phyloP scores from a whole-genome alignment of 2,797 vertebrate species.

The Poeciliopsis infans region DNA sequence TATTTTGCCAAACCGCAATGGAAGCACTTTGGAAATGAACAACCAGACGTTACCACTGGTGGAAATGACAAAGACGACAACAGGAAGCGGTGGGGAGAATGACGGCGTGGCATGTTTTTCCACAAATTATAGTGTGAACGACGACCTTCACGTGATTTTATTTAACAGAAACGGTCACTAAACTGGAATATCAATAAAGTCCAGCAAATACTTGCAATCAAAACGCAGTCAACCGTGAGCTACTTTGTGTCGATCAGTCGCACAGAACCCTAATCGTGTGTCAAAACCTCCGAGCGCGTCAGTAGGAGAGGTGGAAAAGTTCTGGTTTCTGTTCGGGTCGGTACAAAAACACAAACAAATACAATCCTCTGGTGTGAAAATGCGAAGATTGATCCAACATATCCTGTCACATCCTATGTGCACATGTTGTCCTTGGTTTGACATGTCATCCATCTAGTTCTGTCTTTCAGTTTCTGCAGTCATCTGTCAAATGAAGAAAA shows the following conservation, averaged over 20 bases:
- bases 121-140: too few species aligned
- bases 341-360: neutral
- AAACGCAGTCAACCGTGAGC: neutral
- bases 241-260: neutral
- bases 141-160: too few species aligned
- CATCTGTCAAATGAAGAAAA: constrained; percentile 6
- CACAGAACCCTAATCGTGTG: neutral
- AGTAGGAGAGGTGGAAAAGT: neutral
- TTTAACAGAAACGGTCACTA: too few species aligned
- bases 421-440: constrained; percentile 9
- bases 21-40: too few species aligned
- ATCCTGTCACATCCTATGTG: neutral
- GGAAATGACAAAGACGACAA: too few species aligned
- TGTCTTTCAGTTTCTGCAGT: constrained; percentile 1
- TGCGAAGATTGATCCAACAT: neutral
- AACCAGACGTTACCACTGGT: too few species aligned
- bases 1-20: too few species aligned
- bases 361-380: neutral
- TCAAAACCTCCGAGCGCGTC: neutral
- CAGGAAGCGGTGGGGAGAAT: too few species aligned
- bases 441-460: neutral
- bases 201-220: too few species aligned
- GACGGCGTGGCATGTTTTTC: too few species aligned
- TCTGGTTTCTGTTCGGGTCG: neutral
- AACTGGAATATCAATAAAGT: too few species aligned